A percentile compares a stretch with the other conserved stretches of the same genome.
These are phyloP conservation scores for Muscidifurax raptorellus DNA, from an alignment of 1,140 invertebrate genomes.

Conservation along the genomic window DNA sequence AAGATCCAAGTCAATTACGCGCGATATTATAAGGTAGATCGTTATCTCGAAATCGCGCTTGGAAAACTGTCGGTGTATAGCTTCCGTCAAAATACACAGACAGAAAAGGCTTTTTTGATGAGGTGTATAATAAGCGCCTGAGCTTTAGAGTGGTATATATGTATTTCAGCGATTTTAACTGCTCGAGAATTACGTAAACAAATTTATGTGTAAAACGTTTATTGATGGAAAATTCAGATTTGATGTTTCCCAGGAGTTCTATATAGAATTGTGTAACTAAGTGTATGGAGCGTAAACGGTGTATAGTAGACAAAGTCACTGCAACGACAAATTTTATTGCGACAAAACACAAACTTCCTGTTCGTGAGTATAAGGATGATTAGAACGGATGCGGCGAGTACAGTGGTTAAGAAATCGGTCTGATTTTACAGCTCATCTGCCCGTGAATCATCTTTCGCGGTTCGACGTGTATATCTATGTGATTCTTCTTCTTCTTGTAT, in stretches of 20 bases:
- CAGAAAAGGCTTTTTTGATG: neutral
- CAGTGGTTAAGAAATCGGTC: slow-evolving; percentile 15
- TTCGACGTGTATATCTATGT: neutral
- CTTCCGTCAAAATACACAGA: neutral
- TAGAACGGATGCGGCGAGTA: slow-evolving; percentile 36
- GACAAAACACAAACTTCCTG: slow-evolving; percentile 23
- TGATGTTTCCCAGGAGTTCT: no score
- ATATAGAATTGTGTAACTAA: no score
- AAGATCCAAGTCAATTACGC: neutral
- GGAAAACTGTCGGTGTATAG: neutral
- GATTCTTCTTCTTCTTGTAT: neutral
- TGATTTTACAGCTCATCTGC: slow-evolving; percentile 21
- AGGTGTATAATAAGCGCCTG: no score
- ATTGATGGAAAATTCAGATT: no score
- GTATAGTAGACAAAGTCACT: no score
- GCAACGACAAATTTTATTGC: neutral
- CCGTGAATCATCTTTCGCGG: neutral
- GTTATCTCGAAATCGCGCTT: neutral
- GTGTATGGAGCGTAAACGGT: no score
- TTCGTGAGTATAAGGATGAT: slow-evolving; percentile 16
- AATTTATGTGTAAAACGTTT: no score
- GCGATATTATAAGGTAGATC: no score
- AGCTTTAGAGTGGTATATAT: no score
- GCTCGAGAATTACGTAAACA: no score
- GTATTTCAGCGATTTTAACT: no score